Conservation (phyloP, 2,113 vertebrate species). For the Girardinichthys multiradiatus region DNA sequence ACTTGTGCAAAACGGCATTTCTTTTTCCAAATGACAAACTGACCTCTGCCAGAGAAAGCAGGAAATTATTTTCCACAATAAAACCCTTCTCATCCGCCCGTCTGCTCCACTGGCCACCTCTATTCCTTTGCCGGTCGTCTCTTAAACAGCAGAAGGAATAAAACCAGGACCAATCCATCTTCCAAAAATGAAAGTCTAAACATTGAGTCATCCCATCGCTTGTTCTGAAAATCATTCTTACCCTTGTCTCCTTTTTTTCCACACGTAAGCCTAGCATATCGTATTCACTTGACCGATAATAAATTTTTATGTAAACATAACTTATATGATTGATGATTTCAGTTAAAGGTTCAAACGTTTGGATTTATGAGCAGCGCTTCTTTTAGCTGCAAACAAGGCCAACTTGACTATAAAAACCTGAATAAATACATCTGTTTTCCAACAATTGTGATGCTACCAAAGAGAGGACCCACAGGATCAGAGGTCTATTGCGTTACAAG, state of each 20-base stretch:
- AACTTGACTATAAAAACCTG: too few relatives aligned
- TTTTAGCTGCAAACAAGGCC: too few relatives aligned
- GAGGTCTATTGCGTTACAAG: neutral
- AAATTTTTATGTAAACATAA: neutral
- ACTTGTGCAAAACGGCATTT: neutral
- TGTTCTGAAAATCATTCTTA: neutral
- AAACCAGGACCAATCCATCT: neutral
- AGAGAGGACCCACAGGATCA: neutral
- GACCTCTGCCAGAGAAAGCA: neutral
- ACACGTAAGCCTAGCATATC: neutral
- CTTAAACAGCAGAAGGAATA: neutral
- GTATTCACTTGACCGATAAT: neutral
- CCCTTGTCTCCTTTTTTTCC: too few relatives aligned
- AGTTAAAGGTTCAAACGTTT: neutral
- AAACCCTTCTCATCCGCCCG: neutral
- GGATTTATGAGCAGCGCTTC: too few relatives aligned
- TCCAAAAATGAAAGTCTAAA: neutral
- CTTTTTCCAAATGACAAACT: constrained; percentile 14
- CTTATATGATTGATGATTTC: neutral
- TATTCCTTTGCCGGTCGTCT: neutral
- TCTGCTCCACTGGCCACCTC: neutral
- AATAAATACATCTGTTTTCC: too few relatives aligned
- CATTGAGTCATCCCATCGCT: neutral
- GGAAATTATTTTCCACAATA: constrained; percentile 8
- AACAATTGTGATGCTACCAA: too few relatives aligned